phyloP scores from a whole-genome alignment of 2,888 invertebrate genomes.

The Drosophila acutilabella region DNA sequence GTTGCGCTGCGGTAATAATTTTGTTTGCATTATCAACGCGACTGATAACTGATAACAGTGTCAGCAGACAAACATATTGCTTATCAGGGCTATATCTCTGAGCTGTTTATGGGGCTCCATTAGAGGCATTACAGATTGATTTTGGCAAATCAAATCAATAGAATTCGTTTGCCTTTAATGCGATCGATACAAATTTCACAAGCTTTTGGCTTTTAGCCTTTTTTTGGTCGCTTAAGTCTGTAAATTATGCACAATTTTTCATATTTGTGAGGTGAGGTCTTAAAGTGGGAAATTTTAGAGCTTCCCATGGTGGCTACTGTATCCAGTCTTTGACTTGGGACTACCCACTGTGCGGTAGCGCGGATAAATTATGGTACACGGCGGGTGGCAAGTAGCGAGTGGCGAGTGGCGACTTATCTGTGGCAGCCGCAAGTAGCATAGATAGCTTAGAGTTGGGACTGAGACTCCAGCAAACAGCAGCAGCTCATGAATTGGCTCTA shows the following conservation, averaged over 20 bases:
- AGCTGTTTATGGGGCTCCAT: constrained; percentile 59
- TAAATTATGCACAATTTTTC: constrained; percentile 21
- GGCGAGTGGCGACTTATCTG: constrained; percentile 60
- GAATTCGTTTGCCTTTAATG: constrained; percentile 10
- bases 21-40: constrained; percentile 65
- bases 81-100: constrained; percentile 58
- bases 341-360: constrained; percentile 44
- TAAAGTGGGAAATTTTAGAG: not conserved
- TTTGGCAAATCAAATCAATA: constrained; percentile 47
- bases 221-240: not conserved
- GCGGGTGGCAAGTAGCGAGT: constrained; percentile 59
- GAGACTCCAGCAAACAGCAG: constrained; percentile 7
- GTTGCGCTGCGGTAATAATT: constrained; percentile 61
- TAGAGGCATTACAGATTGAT: constrained; percentile 62
- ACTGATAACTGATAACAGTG: constrained; percentile 60
- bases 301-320: constrained; percentile 15
- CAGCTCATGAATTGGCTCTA: constrained; percentile 76
- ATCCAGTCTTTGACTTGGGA: constrained; percentile 4
- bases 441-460: constrained; percentile 30
- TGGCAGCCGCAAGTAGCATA: constrained; percentile 47
- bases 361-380: constrained; percentile 68
- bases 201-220: not conserved
- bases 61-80: constrained; percentile 31
- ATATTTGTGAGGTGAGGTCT: constrained; percentile 7
- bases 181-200: constrained; percentile 13